These are phyloP conservation scores for Strix aluco DNA, from an alignment of 2,113 vertebrate species.

Conservation along the genomic window DNA sequence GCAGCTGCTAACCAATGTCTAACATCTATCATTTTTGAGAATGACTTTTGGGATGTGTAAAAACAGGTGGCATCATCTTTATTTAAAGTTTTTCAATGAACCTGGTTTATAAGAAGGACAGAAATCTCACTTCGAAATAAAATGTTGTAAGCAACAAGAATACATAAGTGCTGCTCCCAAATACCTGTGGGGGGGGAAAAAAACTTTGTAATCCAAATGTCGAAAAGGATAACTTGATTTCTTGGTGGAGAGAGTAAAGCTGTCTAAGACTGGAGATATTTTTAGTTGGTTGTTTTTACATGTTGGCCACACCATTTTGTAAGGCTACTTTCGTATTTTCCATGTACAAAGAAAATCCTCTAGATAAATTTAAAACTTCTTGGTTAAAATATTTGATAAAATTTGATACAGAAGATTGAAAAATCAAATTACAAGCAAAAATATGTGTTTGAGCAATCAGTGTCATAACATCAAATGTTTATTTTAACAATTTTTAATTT, in stretches of 20 bases:
- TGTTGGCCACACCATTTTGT: neutral
- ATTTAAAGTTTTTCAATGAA: neutral
- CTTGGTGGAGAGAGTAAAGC: neutral
- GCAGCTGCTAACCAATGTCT: neutral
- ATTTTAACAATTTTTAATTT: conserved; percentile 25
- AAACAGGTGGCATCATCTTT: neutral
- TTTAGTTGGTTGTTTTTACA: neutral
- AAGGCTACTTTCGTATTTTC: neutral
- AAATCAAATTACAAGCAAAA: neutral
- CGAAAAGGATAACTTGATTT: neutral
- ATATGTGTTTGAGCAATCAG: neutral
- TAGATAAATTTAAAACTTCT: neutral
- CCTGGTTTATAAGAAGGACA: neutral
- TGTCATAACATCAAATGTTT: neutral
- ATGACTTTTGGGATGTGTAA: neutral
- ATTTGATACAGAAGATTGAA: neutral
- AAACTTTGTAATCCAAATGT: neutral
- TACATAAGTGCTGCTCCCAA: neutral
- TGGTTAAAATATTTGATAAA: neutral
- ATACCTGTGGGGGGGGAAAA: neutral
- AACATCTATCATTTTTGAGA: neutral
- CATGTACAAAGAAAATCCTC: neutral
- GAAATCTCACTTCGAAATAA: neutral
- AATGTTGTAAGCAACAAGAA: neutral
- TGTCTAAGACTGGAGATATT: neutral